Base-by-base conservation (phyloP, 2,888 invertebrate species). In the Noctua comes region DNA sequence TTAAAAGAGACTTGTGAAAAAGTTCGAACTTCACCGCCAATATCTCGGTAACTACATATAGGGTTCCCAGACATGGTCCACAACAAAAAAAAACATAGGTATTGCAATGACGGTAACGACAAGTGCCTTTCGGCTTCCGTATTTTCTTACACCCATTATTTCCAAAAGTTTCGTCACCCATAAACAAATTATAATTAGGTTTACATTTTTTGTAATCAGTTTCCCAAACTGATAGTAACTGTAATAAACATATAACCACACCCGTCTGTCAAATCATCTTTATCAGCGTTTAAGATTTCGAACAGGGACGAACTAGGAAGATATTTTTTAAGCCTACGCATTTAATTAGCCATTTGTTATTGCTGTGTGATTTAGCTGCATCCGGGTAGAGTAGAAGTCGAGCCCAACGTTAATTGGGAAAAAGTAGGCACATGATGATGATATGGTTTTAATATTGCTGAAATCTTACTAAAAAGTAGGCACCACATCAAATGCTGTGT, bases 211-310 rank as follows among this genome's bases (percentile, higher is more conserved):
- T 71, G 36, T 79, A 66, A 84, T 80, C 76, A 69, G 51, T 48
- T 51, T 18, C 21, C 70, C 51, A 73, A 48, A 69, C 24, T 0
- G 51, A 27, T 40, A 54, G 3, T 46, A 46, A 36, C 10, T 46
- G 13, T 54, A 24, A 79, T 11, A 57, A 76, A 75, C 40, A 82
- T 13, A 51, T 71, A 18, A 82, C 86, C 86, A 86, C 83, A 70
- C 83, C 83, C 86, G 83, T 64, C 54, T 36, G 40, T 73, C 27
- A 68, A n/a, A 70, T 66, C 18, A 66, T 24, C 36, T 18, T 13
- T 82, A 83, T 82, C 64, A 77, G 43, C 31, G 54, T 13, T 36
- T 62, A n/a, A 73, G 21, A 64, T 48, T 54, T 65, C 40, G 36
- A 13, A 65, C 87, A 87, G 87, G 11, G 40, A 74, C 68, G 65